A percentile compares a stretch with the other conserved stretches of the same genome.
Evolutionary conservation across 1,140 invertebrate species (phyloP).

Genomic region (Drosophila miranda): DNA sequence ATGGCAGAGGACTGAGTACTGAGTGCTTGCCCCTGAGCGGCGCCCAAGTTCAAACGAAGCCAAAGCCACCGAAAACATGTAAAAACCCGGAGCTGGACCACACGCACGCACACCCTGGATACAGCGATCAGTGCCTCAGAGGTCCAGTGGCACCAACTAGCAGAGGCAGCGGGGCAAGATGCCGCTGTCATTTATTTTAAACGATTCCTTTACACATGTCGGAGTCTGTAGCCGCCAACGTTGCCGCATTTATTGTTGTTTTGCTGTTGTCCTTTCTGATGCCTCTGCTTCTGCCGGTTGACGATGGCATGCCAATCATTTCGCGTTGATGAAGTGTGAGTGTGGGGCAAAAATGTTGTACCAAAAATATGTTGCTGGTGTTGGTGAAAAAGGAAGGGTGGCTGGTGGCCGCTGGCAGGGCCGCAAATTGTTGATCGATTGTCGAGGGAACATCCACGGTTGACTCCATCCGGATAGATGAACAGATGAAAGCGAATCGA

Average conservation of each 20-base stretch:
- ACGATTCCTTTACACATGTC: slow-evolving; percentile 81
- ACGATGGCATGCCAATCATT: slow-evolving; percentile 78
- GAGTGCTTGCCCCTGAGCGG: slow-evolving; percentile 7
- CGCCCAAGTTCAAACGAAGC: slow-evolving; percentile 69
- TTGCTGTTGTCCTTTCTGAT: slow-evolving; percentile 1
- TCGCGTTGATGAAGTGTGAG: slow-evolving; percentile 79
- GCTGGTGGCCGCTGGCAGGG: background rate
- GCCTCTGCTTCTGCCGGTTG: slow-evolving; percentile 31
- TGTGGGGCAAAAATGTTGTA: slow-evolving; percentile 78
- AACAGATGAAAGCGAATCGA: slow-evolving; percentile 39
- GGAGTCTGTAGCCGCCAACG: slow-evolving; percentile 71
- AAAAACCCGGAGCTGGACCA: slow-evolving; percentile 60
- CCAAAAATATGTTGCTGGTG: slow-evolving; percentile 51
- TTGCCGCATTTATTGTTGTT: slow-evolving; percentile 32
- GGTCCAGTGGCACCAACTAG: background rate
- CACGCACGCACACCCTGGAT: slow-evolving; percentile 48
- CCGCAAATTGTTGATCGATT: slow-evolving; percentile 29
- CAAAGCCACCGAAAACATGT: slow-evolving; percentile 76
- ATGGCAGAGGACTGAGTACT: too few species aligned
- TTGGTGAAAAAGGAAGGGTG: background rate
- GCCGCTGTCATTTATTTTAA: slow-evolving; percentile 78
- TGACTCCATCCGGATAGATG: slow-evolving; percentile 32
- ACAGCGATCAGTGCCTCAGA: slow-evolving; percentile 16
- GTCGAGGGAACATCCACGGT: slow-evolving; percentile 29
- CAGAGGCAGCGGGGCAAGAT: background rate